phyloP scores from a whole-genome alignment of 2,797 vertebrate species.

The Adelosebastes latens region DNA sequence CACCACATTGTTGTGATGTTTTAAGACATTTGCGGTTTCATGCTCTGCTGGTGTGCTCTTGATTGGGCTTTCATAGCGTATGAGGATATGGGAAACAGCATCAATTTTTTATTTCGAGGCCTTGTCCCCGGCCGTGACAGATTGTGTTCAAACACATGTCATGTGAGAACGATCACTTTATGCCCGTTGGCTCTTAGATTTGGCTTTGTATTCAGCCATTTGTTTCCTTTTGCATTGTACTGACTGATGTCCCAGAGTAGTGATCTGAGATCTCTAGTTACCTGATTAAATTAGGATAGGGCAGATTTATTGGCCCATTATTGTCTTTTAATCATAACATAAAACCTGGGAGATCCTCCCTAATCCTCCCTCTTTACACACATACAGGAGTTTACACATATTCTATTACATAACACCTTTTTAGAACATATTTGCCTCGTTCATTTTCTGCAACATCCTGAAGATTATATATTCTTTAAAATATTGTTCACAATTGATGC shows the following conservation, averaged over 20 bases:
- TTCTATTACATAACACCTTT: background rate
- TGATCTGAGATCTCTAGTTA: background rate
- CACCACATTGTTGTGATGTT: conserved; percentile 30
- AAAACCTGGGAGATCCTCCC: background rate
- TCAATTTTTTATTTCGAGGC: conserved; percentile 24
- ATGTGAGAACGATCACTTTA: conserved; percentile 13
- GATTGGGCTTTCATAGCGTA: conserved; percentile 21
- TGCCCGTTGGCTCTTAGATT: background rate
- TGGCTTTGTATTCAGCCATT: background rate
- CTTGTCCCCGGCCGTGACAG: background rate
- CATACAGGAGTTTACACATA: background rate
- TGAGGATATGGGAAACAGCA: conserved; percentile 25
- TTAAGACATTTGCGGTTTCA: conserved; percentile 23
- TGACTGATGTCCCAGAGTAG: background rate
- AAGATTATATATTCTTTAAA: background rate
- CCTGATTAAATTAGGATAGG: background rate
- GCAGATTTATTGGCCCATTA: background rate
- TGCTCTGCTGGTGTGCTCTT: conserved; percentile 12
- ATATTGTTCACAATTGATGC: background rate
- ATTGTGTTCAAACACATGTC: conserved; percentile 50
- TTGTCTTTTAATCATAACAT: background rate
- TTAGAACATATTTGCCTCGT: background rate
- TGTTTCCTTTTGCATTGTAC: background rate
- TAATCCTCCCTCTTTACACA: background rate
- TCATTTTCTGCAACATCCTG: background rate